Evolutionary conservation across 2,888 invertebrate genomes (phyloP).

Genomic region (Capitulum mitella): DNA sequence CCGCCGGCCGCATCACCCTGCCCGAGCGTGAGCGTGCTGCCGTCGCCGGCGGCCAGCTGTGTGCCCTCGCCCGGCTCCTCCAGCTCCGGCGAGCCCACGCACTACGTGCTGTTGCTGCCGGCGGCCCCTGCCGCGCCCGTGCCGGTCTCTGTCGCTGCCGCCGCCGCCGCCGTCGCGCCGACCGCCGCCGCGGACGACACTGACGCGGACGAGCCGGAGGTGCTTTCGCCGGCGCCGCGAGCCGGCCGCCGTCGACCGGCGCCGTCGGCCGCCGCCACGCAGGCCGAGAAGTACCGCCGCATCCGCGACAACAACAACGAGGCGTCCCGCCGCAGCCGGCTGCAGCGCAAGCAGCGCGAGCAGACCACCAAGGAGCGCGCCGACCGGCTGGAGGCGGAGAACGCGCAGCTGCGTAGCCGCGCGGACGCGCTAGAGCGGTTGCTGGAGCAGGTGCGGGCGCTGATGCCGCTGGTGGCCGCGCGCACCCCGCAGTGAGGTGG

Average conservation of each 20-base stretch:
- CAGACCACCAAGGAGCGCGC: conserved; percentile 51
- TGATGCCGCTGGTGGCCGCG: conserved; percentile 2
- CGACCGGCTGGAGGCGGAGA: conserved; percentile 54
- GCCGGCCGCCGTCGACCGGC: not conserved
- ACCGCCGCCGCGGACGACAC: not conserved
- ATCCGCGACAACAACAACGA: conserved; percentile 69
- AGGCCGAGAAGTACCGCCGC: conserved; percentile 53
- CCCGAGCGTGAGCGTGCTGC: not conserved
- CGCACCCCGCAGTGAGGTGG: not conserved
- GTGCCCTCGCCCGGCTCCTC: not conserved
- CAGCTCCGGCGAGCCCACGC: not conserved
- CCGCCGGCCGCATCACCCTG: too few relatives aligned
- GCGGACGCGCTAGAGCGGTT: conserved; percentile 61
- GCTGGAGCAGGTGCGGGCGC: conserved; percentile 51
- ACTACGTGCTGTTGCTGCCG: not conserved
- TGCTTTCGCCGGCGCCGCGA: not conserved
- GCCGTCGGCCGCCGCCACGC: not conserved
- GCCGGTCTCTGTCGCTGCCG: not conserved
- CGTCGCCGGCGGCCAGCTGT: not conserved
- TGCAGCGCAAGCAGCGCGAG: conserved; percentile 59
- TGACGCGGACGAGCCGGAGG: not conserved
- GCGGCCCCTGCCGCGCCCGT: not conserved
- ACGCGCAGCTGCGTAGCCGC: conserved; percentile 56
- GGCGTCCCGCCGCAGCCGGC: conserved; percentile 64
- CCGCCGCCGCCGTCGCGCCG: not conserved